Evolutionary conservation across 2,113 vertebrate species (phyloP), one percentile per base, ranked within the genome.

Genomic region (Crotophaga sulcirostris): DNA sequence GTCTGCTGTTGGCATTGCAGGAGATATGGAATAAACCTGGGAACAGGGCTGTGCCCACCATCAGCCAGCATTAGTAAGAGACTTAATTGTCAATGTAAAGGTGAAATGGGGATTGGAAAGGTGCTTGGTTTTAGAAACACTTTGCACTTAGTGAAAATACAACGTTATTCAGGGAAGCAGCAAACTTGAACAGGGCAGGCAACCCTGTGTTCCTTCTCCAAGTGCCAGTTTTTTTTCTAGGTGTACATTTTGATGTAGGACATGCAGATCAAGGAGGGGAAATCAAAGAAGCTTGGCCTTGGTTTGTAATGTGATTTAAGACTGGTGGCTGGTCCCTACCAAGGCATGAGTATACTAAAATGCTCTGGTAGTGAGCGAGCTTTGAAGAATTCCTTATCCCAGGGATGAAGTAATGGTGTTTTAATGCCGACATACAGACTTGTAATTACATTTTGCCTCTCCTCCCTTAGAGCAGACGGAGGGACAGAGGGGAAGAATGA

Each of bases 81-180:
- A 4, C 2, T 8, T 23, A 4, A 1, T 25, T 62, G 16, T 16
- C 6, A 3, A 8, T 15, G 1, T 5, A 11, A 33, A 19, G 31
- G 15, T n/a, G 33, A 36, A n/a, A 6, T 13, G 75, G 25, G 17
- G 7, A n/a, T 59, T 33, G 3, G 9, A 2, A 7, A 77, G 25
- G 38, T 59, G 45, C 29, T 87, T 56, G 13, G 17, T 38, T 59
- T 77, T n/a, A 31, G 4, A 38, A 34, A 28, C 12, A 2, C 16
- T 26, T 44, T 34, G 23, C 6, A 5, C 20, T 51, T 49, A 9
- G 4, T 36, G 28, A 31, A 44, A 44, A 47, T 7, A 10, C 0
- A 0, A 16, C 15, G 24, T n/a, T 18, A 7, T 33, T 45, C 13
- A 34, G 10, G 31, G 54, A 36, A 58, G 49, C 8, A 15, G 34